Base-by-base conservation (phyloP, 2,797 vertebrate species). In the Centropyge bicolor region DNA sequence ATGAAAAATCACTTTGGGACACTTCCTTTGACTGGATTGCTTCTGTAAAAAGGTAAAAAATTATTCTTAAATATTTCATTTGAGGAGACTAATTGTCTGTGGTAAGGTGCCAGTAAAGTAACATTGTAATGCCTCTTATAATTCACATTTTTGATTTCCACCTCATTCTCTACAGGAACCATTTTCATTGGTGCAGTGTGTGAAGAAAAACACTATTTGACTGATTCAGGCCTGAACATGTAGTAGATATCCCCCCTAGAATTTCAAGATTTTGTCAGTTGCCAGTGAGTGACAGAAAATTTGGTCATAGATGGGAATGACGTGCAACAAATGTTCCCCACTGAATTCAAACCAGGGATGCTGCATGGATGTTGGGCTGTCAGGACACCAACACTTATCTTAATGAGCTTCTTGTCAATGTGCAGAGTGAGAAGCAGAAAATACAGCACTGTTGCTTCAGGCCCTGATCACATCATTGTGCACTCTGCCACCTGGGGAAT, bases 391-490 rank as follows among this genome's bases (percentile, higher is more conserved):
- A 36, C 40, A 59, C 24, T 77, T 71, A 75, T 80, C 79, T 77
- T 69, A 84, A 88, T 78, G 67, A 82, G 62, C 59, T 75, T 68
- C 22, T 60, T 81, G 51, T 76, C 61, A 68, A 55, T 57, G 48
- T 75, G 45, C n/a, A 11, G 5, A 49, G 31, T 68, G 63, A 51
- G 63, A 72, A n/a, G 45, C 41, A 73, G 73, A 31, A 56, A 60
- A 41, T n/a, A 36, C 64, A 78, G 59, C 45, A 40, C 40, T 22
- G 51, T 48, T 64, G 78, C 81, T 80, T 62, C 60, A 45, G 76
- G 76, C 68, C 76, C 45, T 41, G 70, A 75, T 78, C 56, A 19
- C 65, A 80, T 80, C 78, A 68, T 13, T 40, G 35, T 1, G 0
- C 27, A 54, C 72, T 59, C 66, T 68, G 27, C 72, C 78, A 70